Conservation (phyloP, 2,797 vertebrate species). For the Triplophysa bombifrons region DNA sequence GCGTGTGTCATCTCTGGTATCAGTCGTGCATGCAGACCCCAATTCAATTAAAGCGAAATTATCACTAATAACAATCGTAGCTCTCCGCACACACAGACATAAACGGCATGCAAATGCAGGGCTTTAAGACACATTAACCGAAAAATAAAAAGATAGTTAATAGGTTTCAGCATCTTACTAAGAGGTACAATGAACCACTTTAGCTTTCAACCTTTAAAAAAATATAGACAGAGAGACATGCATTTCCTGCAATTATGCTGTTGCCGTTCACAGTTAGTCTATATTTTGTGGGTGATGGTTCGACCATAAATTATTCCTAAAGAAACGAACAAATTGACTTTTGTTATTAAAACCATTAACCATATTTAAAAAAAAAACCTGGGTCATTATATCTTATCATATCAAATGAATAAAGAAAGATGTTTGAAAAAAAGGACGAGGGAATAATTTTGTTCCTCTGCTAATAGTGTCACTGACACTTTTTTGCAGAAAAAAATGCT, state of each 20-base stretch:
- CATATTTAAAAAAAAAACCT: constrained; percentile 54
- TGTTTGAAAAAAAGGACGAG: neutral
- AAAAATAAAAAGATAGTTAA: constrained; percentile 41
- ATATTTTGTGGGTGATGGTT: neutral
- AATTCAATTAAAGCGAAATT: constrained; percentile 62
- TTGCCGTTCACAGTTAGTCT: constrained; percentile 20
- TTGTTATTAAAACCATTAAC: constrained; percentile 45
- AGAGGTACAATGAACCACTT: constrained; percentile 35
- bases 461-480: constrained; percentile 45
- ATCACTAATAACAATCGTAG: constrained; percentile 57
- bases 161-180: constrained; percentile 30
- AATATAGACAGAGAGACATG: neutral
- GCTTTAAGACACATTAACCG: constrained; percentile 42
- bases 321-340: constrained; percentile 30
- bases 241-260: neutral
- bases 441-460: constrained; percentile 45
- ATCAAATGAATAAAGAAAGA: constrained; percentile 25
- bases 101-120: constrained; percentile 42
- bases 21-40: constrained; percentile 45
- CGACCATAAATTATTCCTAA: constrained; percentile 43
- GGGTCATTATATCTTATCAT: constrained; percentile 40
- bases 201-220: constrained; percentile 8
- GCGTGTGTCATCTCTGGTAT: constrained; percentile 40
- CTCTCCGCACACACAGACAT: constrained; percentile 44
- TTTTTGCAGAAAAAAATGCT: constrained; percentile 35